A percentile compares a stretch with the other conserved stretches of the same genome.
Conservation (phyloP, 2,797 vertebrate species). For the Remorina albescens region DNA sequence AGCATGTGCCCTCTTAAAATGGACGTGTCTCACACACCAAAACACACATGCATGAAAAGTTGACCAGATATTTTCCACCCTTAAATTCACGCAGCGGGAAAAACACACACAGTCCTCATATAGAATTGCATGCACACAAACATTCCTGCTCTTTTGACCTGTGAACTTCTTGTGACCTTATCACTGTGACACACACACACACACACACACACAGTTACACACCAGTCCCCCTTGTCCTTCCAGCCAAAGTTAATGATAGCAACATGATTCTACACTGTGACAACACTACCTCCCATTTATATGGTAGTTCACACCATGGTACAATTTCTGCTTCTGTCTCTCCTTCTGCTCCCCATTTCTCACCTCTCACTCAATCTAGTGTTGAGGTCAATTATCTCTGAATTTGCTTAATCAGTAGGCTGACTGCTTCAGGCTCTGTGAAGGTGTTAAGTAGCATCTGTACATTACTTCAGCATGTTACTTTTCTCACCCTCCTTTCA, state of each 20-base stretch:
- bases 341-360: slow-evolving; percentile 40
- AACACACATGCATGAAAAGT: slow-evolving; percentile 12
- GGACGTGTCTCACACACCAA: slow-evolving; percentile 13
- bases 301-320: slow-evolving; percentile 56
- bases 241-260: slow-evolving; percentile 64
- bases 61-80: slow-evolving; percentile 18
- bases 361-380: slow-evolving; percentile 57
- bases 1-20: slow-evolving; percentile 46
- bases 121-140: background rate
- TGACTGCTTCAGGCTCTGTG: slow-evolving; percentile 34
- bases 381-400: slow-evolving; percentile 81
- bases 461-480: slow-evolving; percentile 47
- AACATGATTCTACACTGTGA: slow-evolving; percentile 74
- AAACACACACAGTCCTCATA: slow-evolving; percentile 7
- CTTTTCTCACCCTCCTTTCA: slow-evolving; percentile 12
- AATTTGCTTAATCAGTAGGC: slow-evolving; percentile 61
- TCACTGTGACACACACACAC: background rate
- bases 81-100: background rate
- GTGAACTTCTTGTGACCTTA: slow-evolving; percentile 36
- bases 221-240: slow-evolving; percentile 52
- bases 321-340: slow-evolving; percentile 47
- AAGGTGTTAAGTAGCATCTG: slow-evolving; percentile 61
- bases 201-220: slow-evolving; percentile 4
- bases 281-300: slow-evolving; percentile 71
- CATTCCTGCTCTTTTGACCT: slow-evolving; percentile 49